Percentiles rank a stretch among this genome's conserved stretches.
These are phyloP conservation scores for Drosophila setosimentum DNA, from an alignment of 2,888 invertebrate genomes.

Conservation along the genomic window DNA sequence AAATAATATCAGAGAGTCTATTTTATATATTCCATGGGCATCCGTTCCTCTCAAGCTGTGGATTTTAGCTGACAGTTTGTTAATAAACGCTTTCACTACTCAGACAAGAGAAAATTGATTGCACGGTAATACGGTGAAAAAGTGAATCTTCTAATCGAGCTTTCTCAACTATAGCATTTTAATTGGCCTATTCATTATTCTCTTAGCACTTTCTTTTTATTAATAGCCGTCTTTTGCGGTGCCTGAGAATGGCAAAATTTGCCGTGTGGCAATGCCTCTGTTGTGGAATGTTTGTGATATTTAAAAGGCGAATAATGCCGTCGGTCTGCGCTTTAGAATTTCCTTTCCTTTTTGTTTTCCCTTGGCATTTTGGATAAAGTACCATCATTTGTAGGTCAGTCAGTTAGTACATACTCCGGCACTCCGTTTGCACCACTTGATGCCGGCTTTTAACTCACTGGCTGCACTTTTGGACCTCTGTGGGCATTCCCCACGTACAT, in stretches of 20 bases:
- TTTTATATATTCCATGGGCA: too few species aligned
- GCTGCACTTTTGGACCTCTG: conserved; percentile 59
- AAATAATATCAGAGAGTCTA: too few species aligned
- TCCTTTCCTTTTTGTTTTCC: conserved; percentile 21
- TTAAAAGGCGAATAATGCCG: conserved; percentile 6
- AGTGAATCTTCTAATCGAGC: neutral
- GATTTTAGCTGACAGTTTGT: neutral
- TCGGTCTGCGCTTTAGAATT: conserved; percentile 6
- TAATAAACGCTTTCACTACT: neutral
- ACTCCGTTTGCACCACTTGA: conserved; percentile 11
- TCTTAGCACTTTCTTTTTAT: neutral
- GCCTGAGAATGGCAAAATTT: neutral
- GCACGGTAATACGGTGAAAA: neutral
- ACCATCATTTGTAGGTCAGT: conserved; percentile 53
- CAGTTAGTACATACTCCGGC: conserved; percentile 2
- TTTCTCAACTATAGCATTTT: neutral
- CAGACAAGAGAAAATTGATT: neutral
- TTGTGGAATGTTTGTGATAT: neutral
- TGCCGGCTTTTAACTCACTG: conserved; percentile 42
- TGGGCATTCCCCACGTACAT: conserved; percentile 32
- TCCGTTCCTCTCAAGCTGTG: too few species aligned
- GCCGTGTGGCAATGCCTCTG: neutral
- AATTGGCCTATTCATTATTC: neutral
- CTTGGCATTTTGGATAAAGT: conserved; percentile 15
- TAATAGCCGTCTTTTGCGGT: neutral